Conservation (phyloP, 2,797 vertebrate species). For the Hydrolagus colliei region DNA sequence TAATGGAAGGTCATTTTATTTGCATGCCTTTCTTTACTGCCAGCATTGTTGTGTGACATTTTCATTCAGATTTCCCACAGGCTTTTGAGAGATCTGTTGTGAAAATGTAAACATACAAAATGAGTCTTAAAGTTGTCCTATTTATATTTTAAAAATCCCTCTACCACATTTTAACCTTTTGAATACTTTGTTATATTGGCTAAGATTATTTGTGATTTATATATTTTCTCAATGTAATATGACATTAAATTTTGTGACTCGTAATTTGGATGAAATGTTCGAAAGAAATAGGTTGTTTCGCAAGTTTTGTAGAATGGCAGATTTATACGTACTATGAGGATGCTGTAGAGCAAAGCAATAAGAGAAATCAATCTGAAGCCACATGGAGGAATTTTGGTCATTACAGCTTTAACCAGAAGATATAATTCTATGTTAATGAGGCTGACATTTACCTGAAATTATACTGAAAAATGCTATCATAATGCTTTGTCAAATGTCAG, state of each 20-base stretch:
- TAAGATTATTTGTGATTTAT: too few relatives aligned
- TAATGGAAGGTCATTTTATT: not conserved
- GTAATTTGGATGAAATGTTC: too few relatives aligned
- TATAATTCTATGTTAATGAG: not conserved
- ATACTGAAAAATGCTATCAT: not conserved
- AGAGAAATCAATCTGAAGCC: not conserved
- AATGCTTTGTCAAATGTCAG: not conserved
- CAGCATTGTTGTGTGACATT: not conserved
- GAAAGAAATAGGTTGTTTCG: too few relatives aligned
- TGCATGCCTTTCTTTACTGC: not conserved
- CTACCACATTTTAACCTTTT: not conserved
- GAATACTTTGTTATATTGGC: not conserved
- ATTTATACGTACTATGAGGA: too few relatives aligned
- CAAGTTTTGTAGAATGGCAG: too few relatives aligned
- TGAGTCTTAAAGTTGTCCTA: too few relatives aligned
- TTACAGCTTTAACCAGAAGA: not conserved
- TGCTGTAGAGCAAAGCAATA: too few relatives aligned
- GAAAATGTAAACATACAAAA: not conserved
- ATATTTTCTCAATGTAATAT: too few relatives aligned
- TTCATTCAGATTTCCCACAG: not conserved
- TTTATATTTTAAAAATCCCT: not conserved
- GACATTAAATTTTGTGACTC: too few relatives aligned
- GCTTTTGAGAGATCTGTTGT: not conserved
- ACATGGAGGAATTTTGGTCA: not conserved
- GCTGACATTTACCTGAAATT: not conserved